Evolutionary conservation across 2,888 invertebrate genomes (phyloP), one percentile per base, ranked within the genome.

Genomic region (Meganola albula): DNA sequence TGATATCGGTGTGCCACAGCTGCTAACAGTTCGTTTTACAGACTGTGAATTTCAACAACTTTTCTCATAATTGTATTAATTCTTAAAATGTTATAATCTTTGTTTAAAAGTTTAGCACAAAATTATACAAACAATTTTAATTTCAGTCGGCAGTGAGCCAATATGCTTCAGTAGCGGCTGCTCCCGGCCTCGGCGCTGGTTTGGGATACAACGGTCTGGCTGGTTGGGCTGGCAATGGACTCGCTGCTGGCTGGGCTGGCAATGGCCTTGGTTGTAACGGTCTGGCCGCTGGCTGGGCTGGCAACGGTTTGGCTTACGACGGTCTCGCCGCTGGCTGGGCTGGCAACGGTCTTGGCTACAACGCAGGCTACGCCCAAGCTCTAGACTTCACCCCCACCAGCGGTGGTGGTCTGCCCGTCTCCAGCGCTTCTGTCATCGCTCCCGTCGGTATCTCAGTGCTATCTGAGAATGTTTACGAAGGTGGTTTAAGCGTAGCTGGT

Each of bases 391-490:
- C 13, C n/a, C 20, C 23, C 12, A 37, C 34, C 28, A 35, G 37
- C 10, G 36, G 36, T 9, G 36, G 37, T 13, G 18, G 27, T 14
- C 22, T 41, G 4, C 39, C 37, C 9, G 36, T 37, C 10, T 10
- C 27, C 24, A 44, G 44, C 13, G 24, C 27, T 1, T 40, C 39
- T 3, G 12, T 18, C 1, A 31, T 31, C 23, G 25, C 33, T n/a
- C 31, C 27, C 11, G 6, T 11, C 9, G 37, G 37, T 4, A 4
- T 37, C 5, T 33, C 33, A 1, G 10, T 37, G n/a, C 8, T 8
- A 1, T 41, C 41, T 16, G 34, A 41, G 24, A 41, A 41, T 26
- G 24, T 11, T 1, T 59, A 61, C 32, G 41, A 37, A 9, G 41
- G 41, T 7, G 3, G 10, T 9, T 18, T 40, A 12, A 7, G 34